phyloP scores from a whole-genome alignment of 2,113 vertebrate genomes.

The Pedionomus torquatus region DNA sequence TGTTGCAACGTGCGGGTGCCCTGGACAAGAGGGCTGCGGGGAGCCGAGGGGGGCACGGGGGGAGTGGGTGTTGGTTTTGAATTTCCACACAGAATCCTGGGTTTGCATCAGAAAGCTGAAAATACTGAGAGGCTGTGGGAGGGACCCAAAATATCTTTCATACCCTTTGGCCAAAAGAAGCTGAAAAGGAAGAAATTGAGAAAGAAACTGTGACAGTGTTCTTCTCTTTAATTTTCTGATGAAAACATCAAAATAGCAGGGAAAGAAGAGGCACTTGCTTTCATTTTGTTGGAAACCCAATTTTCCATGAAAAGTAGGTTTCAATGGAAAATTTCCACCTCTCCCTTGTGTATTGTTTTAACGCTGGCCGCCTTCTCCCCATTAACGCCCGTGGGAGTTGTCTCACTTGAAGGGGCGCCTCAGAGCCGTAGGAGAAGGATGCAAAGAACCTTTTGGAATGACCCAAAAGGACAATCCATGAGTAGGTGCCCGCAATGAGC shows the following conservation, averaged over 20 bases:
- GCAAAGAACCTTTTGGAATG: background rate
- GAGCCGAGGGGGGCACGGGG: background rate
- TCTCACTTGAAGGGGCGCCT: background rate
- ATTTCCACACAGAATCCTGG: background rate
- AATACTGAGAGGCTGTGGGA: background rate
- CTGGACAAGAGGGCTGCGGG: background rate
- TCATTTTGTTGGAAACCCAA: constrained; percentile 30
- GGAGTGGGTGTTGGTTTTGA: background rate
- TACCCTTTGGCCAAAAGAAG: background rate
- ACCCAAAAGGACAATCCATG: background rate
- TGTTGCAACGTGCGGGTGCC: accelerated
- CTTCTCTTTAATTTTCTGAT: constrained; percentile 29
- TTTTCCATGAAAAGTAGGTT: constrained; percentile 53
- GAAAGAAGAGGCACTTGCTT: background rate
- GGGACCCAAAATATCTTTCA: background rate
- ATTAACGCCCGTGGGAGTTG: accelerated
- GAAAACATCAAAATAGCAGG: constrained; percentile 19
- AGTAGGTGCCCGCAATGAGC: background rate
- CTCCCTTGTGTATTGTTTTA: background rate
- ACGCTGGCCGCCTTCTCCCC: background rate
- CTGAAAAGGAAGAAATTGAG: background rate
- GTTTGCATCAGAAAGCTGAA: background rate
- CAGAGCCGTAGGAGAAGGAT: background rate
- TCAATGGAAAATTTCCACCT: constrained; percentile 32
- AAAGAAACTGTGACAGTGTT: constrained; percentile 18